phyloP scores from a whole-genome alignment of 2,113 vertebrate species.

The Chaetura pelagica region DNA sequence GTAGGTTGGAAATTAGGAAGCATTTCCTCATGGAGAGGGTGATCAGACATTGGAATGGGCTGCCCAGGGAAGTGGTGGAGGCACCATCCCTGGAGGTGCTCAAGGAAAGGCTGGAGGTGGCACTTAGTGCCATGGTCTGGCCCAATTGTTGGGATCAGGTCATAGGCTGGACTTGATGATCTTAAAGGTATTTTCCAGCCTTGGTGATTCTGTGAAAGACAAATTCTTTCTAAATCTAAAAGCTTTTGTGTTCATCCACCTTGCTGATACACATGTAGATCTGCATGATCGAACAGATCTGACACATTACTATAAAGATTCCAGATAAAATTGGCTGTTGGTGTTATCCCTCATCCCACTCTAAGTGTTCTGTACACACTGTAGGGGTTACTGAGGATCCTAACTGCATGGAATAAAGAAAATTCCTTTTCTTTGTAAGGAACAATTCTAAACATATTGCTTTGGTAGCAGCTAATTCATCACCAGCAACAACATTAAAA shows the following conservation, averaged over 20 bases:
- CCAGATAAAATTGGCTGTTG: not conserved
- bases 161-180: too few species aligned
- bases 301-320: not conserved
- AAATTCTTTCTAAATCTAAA: constrained; percentile 3
- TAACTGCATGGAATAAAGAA: not conserved
- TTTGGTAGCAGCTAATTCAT: not conserved
- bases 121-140: too few species aligned
- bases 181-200: too few species aligned
- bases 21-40: too few species aligned
- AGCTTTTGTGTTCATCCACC: not conserved
- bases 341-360: not conserved
- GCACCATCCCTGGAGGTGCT: too few species aligned
- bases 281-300: constrained; percentile 31
- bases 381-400: not conserved
- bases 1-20: too few species aligned
- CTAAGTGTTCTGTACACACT: not conserved
- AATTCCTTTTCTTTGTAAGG: not conserved
- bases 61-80: too few species aligned
- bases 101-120: too few species aligned
- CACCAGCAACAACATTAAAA: not conserved
- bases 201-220: not conserved
- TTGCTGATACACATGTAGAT: not conserved
- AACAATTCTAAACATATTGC: not conserved
- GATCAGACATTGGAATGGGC: too few species aligned
- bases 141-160: too few species aligned